Evolutionary conservation across 64 coral and sea anemone genomes (phyloP).

Genomic region (Cladopsammia gracilis): DNA sequence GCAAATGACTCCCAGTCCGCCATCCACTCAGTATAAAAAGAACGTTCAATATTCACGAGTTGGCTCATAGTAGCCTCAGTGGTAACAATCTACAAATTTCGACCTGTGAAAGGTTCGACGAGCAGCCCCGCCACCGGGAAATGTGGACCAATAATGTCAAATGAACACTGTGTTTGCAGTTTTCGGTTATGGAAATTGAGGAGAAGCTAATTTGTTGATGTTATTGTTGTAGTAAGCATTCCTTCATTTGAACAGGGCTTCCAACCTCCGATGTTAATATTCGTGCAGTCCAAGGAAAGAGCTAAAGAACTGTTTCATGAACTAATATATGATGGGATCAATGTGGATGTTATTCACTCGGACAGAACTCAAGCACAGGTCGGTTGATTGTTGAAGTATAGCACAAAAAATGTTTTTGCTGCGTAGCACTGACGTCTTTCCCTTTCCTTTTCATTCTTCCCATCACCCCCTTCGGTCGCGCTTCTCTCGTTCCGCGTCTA

Average conservation of each 20-base stretch:
- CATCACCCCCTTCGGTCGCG: too few species aligned
- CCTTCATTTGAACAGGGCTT: constrained; percentile 76
- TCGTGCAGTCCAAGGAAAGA: constrained; percentile 96
- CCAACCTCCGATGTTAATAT: constrained; percentile 92
- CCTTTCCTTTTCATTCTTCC: not conserved
- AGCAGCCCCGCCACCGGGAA: too few species aligned
- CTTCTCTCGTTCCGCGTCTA: too few species aligned
- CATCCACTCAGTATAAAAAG: too few species aligned
- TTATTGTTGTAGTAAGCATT: not conserved
- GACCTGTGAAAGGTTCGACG: too few species aligned
- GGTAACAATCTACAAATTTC: too few species aligned
- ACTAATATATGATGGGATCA: constrained; percentile 99
- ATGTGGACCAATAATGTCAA: too few species aligned
- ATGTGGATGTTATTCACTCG: constrained; percentile 98
- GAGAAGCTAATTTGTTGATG: not conserved
- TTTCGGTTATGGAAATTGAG: too few species aligned
- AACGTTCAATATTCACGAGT: too few species aligned
- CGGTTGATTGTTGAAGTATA: not conserved
- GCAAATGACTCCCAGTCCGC: too few species aligned
- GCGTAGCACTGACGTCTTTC: not conserved
- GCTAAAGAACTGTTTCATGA: constrained; percentile 99
- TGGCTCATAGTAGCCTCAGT: too few species aligned
- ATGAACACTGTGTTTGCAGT: too few species aligned
- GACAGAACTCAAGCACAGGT: constrained; percentile 99
- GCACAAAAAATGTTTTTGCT: not conserved